Base-by-base conservation (phyloP, 2,888 invertebrate genomes). In the Tachina lurida region DNA sequence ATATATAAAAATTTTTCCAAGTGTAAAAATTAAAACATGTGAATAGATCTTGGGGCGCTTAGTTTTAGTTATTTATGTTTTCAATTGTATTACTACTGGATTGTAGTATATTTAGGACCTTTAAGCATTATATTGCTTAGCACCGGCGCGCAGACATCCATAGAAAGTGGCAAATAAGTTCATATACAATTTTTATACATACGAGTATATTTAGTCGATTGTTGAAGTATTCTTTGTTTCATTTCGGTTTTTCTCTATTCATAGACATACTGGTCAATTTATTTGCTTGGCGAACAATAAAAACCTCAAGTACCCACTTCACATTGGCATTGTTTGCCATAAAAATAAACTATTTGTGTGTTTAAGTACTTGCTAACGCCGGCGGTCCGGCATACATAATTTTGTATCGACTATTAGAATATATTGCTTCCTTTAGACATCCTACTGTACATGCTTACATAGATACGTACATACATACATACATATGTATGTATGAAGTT, bases 231-330 rank as follows among this genome's bases (percentile, higher is more conserved):
- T 67, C 67, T 65, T 73, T 77, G 83, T 84, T 78, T 68, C 22
- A 74, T 54, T 84, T 78, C 47, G 17, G 52, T 45, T 60, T 60
- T 74, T 19, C 13, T 58, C 41, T 67, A 8, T 71, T 60, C 43
- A 87, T 52, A 58, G 80, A 84, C 87, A 88, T 87, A 88, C 86
- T 73, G 58, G 68, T 82, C 87, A 89, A 89, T 89, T 88, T 89
- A 90, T 90, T 91, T 89, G 89, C 89, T 89, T 88, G 88, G 80
- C 81, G 87, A 88, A 89, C 90, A 89, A 90, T 90, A 89, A 87
- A 82, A 89, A 90, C 87, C 88, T 90, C 90, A 90, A 90, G 90
- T 90, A 88, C 88, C 87, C 74, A 77, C 68, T 88, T 88, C 89
- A 90, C 88, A 88, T 86, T 76, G 82, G 47, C 81, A 81, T 87